Base-by-base conservation (phyloP, 2,888 invertebrate species). In the Pollenia labialis region DNA sequence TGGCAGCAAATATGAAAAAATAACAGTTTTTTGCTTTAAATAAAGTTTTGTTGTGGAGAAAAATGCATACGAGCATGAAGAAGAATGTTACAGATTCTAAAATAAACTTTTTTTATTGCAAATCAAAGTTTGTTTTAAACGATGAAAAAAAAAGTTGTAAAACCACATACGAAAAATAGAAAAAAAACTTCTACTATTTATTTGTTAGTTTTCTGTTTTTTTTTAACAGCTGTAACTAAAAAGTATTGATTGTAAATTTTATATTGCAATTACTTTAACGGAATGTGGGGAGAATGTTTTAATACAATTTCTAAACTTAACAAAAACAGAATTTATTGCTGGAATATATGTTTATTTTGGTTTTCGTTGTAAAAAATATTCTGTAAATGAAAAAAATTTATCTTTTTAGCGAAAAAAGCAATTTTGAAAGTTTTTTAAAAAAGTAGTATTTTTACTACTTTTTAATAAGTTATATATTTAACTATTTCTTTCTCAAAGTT, bases 71-170 rank as follows among this genome's bases (percentile, higher is more conserved):
- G 46, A 46, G 48, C 14, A 12, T 16, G 16, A 56, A 44, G 72
- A 23, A 32, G 14, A 48, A 66, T 66, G 66, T 40, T 48, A 46
- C 56, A 48, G 9, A 56, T 32, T 42, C 50, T 12, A 32, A 46
- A 54, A 46, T 18, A 66, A 66, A 77, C 23, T 56, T 56, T 12
- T 58, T 42, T 69, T 58, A 14, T 48, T 11, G 23, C 16, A 10
- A 64, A 62, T n/a, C 10, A 81, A 81, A 81, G 71, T 81, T 69
- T 62, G 48, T 40, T 46, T 32, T 54, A 54, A 77, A 52, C 71
- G 18, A 1, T 16, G 52, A 1, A 71, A 60, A 1, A 71, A 60
- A 71, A 54, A 72, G 54, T 64, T 64, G 44, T 18, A 62, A 71
- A 80, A 80, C 60, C 60, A 62, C 56, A 50, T 16, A 44, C 40